These are phyloP conservation scores for Pollimyrus isidori DNA, from an alignment of 2,113 vertebrate genomes.

Conservation along the genomic window DNA sequence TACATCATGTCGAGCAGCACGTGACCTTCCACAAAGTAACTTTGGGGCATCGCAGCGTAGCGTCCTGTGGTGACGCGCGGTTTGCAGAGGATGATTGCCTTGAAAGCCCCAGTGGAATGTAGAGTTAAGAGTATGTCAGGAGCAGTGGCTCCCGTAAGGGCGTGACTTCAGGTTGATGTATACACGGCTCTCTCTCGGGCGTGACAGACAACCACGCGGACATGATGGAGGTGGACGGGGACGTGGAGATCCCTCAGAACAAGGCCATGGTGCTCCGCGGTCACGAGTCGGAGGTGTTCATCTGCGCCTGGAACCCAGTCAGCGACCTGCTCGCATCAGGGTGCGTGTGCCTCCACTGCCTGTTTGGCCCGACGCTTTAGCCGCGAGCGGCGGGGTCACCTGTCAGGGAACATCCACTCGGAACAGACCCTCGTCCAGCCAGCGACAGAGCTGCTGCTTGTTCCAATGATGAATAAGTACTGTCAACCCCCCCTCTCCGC, in stretches of 20 bases:
- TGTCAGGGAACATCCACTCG: neutral
- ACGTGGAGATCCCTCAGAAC: conserved; percentile 94
- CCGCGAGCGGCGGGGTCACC: neutral
- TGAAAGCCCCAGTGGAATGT: neutral
- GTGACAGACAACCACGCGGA: conserved; percentile 88
- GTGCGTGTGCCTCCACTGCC: conserved; percentile 52
- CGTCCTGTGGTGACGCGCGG: neutral
- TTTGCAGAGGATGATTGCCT: neutral
- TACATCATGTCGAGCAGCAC: neutral
- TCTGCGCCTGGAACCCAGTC: conserved; percentile 97
- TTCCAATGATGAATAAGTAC: neutral
- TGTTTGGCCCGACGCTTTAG: neutral
- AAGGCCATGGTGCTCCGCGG: conserved; percentile 94
- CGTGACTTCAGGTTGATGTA: neutral
- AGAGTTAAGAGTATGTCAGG: neutral
- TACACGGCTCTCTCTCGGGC: conserved; percentile 5
- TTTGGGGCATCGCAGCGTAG: neutral
- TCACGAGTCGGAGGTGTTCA: conserved; percentile 95
- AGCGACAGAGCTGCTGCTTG: neutral
- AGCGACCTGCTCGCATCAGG: conserved; percentile 92
- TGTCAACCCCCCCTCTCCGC: neutral
- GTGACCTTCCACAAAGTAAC: neutral
- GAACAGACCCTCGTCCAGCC: neutral
- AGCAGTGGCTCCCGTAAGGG: neutral
- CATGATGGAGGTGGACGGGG: conserved; percentile 97